Conservation (phyloP, 2,797 vertebrate genomes). For the Peromyscus eremicus region DNA sequence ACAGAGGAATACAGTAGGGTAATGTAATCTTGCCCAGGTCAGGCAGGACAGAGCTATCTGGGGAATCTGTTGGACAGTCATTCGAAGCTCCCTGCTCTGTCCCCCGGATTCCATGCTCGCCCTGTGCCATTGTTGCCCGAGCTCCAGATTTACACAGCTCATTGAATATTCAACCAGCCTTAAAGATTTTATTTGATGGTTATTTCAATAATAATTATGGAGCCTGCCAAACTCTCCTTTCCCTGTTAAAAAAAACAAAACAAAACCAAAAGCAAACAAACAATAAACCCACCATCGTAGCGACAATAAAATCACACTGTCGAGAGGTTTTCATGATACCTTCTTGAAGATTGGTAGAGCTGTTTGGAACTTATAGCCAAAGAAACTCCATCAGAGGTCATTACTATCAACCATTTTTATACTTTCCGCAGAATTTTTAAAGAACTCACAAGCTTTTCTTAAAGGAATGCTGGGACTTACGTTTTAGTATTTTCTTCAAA, state of each 20-base stretch:
- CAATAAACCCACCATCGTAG: conserved; percentile 68
- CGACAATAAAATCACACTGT: conserved; percentile 62
- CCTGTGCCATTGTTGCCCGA: conserved; percentile 53
- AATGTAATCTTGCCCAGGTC: conserved; percentile 35
- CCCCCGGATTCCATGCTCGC: conserved; percentile 50
- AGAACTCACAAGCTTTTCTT: conserved; percentile 65
- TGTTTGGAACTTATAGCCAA: conserved; percentile 60
- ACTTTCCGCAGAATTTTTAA: conserved; percentile 65
- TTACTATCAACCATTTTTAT: conserved; percentile 69
- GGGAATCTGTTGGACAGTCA: conserved; percentile 63
- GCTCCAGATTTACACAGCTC: conserved; percentile 78
- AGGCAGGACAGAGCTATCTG: conserved; percentile 57
- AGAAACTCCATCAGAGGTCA: conserved; percentile 62
- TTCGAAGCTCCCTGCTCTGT: conserved; percentile 5
- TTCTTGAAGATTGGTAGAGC: conserved; percentile 8
- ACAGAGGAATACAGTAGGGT: conserved; percentile 38
- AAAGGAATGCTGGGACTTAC: conserved; percentile 66
- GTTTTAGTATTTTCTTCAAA: conserved; percentile 81
- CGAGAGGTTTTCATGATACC: conserved; percentile 63
- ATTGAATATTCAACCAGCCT: conserved; percentile 79
- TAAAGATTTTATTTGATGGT: conserved; percentile 82
- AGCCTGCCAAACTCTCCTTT: conserved; percentile 73
- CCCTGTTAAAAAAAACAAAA: conserved; percentile 65
- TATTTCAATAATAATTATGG: conserved; percentile 82
- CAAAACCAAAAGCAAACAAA: conserved; percentile 68